Evolutionary conservation across 2,888 invertebrate genomes (phyloP), one percentile per base, ranked within the genome.

Genomic region (Helobdella robusta): DNA sequence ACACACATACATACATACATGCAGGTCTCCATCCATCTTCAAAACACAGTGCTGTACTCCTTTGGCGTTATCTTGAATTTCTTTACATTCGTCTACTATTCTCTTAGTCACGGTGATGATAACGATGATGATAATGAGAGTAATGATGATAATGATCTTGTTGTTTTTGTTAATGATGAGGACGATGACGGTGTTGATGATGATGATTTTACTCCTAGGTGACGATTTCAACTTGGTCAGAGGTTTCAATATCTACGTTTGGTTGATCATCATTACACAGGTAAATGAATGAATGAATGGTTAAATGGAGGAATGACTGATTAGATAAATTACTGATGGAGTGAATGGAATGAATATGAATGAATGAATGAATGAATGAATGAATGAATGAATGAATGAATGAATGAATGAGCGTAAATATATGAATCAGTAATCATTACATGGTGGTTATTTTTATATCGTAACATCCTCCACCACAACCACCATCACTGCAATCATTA

Each of bases 11-110:
- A n/a, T n/a, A n/a, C n/a, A n/a, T n/a, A n/a, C 20, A 69, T 72
- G 8, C 72, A 76, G 75, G 72, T 72, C 25, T 76, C 77, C 0
- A 71, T 78, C 23, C 75, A 77, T 66, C 63, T 77, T n/a, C 78
- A 78, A 68, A 78, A 78, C 68, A 70, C 73, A 32, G 61, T 78
- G 66, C 69, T 78, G 59, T 78, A 78, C 66, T 65, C 67, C 4
- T 76, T 75, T 73, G 76, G 77, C 32, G 70, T 75, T 11, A 11
- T 73, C 20, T 68, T 78, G 32, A 78, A 77, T 68, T 68, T 69
- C 4, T 48, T 61, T 2, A 66, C 68, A 8, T 73, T 63, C 65
- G 2, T 67, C 11, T 20, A 23, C 11, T 30, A 48, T 20, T 18
- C 8, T 59, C 15, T 28, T 59, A 32, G 11, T 40, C 11, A 40